phyloP scores from a whole-genome alignment of 1,140 invertebrate species.

The Magallana ariakensis region DNA sequence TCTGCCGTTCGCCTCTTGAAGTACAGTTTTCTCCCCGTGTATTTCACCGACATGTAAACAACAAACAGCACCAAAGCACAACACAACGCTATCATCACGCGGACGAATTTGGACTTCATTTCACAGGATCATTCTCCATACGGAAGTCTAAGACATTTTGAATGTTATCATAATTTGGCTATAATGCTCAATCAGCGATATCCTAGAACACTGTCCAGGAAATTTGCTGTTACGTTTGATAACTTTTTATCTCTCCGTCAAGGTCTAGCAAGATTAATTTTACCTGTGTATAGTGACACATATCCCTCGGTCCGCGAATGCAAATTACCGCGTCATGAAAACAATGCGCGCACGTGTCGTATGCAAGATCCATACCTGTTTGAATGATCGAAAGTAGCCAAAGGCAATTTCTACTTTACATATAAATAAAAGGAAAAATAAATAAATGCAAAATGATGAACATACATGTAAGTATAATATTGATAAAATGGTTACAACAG shows the following conservation, averaged over 20 bases:
- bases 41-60: not conserved
- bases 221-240: not conserved
- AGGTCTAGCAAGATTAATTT: not conserved
- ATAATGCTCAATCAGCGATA: not conserved
- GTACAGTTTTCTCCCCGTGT: not conserved
- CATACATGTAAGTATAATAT: too few species aligned
- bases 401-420: not conserved
- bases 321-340: not conserved
- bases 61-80: not conserved
- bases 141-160: not conserved
- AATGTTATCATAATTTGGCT: not conserved
- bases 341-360: not conserved
- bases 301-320: not conserved
- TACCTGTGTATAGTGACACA: not conserved
- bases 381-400: not conserved
- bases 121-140: not conserved
- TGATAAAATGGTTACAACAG: too few species aligned
- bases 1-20: not conserved
- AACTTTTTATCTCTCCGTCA: not conserved
- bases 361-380: not conserved
- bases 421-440: too few species aligned
- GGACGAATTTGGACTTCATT: not conserved
- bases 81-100: not conserved
- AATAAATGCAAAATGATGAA: too few species aligned
- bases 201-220: too few species aligned